These are phyloP conservation scores for Oryzias javanicus DNA, from an alignment of 2,113 vertebrate genomes.

Conservation along the genomic window DNA sequence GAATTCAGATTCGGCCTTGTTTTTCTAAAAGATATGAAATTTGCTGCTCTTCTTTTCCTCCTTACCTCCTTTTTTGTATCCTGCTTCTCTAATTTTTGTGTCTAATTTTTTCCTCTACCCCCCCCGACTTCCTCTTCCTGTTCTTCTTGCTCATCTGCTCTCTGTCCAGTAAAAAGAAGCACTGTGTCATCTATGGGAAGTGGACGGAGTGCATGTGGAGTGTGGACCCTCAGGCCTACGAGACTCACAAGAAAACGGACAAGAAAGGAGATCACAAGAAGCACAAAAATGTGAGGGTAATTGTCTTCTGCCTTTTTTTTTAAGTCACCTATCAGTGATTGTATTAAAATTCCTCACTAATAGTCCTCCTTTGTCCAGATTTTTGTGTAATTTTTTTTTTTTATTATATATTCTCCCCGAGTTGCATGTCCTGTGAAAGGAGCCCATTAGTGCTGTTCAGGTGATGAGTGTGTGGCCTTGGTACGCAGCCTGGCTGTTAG, in stretches of 20 bases:
- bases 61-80: not conserved
- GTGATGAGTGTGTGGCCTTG: no score
- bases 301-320: no score
- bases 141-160: not conserved
- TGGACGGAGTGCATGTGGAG: conserved; percentile 98
- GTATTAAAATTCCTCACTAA: no score
- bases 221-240: conserved; percentile 81
- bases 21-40: not conserved
- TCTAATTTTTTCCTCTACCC: not conserved
- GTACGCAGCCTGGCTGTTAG: no score
- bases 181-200: conserved; percentile 93
- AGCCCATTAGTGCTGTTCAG: no score
- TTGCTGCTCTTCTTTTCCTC: not conserved
- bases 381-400: no score
- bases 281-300: conserved; percentile 57
- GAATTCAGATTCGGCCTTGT: no score
- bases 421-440: no score
- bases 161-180: conserved; percentile 87
- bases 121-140: not conserved
- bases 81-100: no score
- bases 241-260: conserved; percentile 85
- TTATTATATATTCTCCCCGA: no score
- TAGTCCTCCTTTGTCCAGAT: no score
- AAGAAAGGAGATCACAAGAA: conserved; percentile 79
- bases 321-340: no score